Percentiles rank a stretch among this genome's conserved stretches.
These are phyloP conservation scores for Pipistrellus pygmaeus DNA, from an alignment of 2,797 vertebrate genomes.

Conservation along the genomic window DNA sequence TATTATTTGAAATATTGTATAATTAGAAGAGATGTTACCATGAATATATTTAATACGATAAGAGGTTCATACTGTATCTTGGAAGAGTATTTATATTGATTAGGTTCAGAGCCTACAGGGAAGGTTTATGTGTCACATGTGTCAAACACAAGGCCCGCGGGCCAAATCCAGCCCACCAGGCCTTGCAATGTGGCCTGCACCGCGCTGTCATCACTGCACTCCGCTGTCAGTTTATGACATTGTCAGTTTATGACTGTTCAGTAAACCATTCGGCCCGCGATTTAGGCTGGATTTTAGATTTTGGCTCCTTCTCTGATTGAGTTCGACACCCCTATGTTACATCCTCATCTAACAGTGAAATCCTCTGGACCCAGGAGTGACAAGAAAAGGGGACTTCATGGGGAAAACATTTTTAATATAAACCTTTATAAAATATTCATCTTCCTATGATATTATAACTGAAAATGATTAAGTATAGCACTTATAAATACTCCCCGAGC, in stretches of 20 bases:
- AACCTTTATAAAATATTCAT: not conserved
- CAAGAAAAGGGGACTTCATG: not conserved
- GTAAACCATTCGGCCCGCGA: too few species aligned
- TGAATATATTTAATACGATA: slow-evolving; percentile 2
- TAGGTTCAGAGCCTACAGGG: not conserved
- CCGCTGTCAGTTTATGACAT: too few species aligned
- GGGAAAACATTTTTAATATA: slow-evolving; percentile 11
- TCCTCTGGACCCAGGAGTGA: not conserved
- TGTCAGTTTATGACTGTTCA: too few species aligned
- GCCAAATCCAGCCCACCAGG: too few species aligned
- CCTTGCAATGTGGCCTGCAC: too few species aligned
- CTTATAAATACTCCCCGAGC: not conserved
- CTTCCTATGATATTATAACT: not conserved
- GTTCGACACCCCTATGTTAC: too few species aligned
- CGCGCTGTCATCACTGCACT: too few species aligned
- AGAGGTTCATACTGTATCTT: not conserved
- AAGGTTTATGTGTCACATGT: not conserved
- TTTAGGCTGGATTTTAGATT: too few species aligned
- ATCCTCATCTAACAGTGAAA: not conserved
- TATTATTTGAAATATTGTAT: slow-evolving; percentile 7
- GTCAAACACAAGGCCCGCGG: too few species aligned
- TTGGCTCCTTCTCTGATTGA: too few species aligned
- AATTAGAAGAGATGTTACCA: not conserved
- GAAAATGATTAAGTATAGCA: not conserved
- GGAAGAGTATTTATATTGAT: not conserved